A percentile compares a stretch with the other conserved stretches of the same genome.
These are phyloP conservation scores for Chlamydotis undulata DNA, from an alignment of 2,113 vertebrate genomes.

Conservation along the genomic window DNA sequence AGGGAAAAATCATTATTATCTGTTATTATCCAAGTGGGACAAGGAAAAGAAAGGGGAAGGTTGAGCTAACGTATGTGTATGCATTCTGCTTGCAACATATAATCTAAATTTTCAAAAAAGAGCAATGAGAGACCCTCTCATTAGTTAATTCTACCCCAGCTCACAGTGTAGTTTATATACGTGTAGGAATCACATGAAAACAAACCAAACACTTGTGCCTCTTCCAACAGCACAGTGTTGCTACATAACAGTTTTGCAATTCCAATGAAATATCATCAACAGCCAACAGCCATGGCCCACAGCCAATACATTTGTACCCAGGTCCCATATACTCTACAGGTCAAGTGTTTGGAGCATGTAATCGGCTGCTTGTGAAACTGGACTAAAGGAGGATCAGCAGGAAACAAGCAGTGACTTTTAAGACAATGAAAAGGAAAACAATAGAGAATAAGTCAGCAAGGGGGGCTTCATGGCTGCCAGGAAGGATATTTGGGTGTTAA, in stretches of 20 bases:
- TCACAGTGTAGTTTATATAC: neutral
- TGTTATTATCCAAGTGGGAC: neutral
- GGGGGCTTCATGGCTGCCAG: neutral
- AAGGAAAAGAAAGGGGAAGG: neutral
- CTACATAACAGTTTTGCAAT: conserved; percentile 42
- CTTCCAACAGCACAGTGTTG: neutral
- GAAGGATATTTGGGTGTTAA: neutral
- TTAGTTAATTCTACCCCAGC: neutral
- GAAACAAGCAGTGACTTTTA: neutral
- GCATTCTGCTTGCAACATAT: neutral
- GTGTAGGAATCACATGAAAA: neutral
- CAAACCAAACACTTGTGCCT: neutral
- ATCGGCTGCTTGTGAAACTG: neutral
- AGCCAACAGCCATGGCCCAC: neutral
- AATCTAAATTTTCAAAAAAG: neutral
- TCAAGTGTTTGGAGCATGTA: neutral
- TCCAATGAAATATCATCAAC: neutral
- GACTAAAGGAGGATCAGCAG: neutral
- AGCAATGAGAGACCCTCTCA: neutral
- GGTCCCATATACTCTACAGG: neutral
- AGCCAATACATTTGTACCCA: neutral
- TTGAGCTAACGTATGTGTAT: neutral
- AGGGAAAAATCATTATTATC: neutral
- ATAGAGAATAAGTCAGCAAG: neutral
- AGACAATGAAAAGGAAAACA: neutral